Base-by-base conservation (phyloP, 2,113 vertebrate species). In the Strix aluco region DNA sequence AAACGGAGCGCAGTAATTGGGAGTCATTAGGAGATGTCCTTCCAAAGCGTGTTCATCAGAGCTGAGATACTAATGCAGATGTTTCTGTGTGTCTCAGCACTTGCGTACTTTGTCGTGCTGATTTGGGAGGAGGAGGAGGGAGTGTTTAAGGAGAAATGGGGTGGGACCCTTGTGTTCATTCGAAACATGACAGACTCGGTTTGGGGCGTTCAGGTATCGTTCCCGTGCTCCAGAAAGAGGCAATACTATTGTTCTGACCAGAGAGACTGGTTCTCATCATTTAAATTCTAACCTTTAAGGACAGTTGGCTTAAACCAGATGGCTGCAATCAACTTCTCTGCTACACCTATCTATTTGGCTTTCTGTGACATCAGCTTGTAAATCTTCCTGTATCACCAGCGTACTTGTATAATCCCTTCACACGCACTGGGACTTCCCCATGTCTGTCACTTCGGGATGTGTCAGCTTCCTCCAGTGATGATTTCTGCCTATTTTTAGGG, bases 381-480 rank as follows among this genome's bases (percentile, higher is more conserved):
- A 87, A 92, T 91, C 58, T 54, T 79, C 12, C 17, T 46, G 23
- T 63, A 2, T 70, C 46, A 61, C 78, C 71, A 47, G 4, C n/a
- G 46, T 66, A 63, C 36, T 86, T 38, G 49, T 94, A 19, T 90
- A 42, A 92, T 42, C 71, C 62, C 17, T 88, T 57, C 49, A 17
- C 65, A 52, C 15, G 2, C 54, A 52, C 44, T 29, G 10, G 16
- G 49, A 47, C 65, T 79, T 87, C 67, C 84, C 90, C 61, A 36
- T 23, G 94, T 51, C 80, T 71, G 65, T 65, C 92, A 46, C 81
- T 86, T 88, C 11, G 3, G 63, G 87, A 96, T 85, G 85, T 79
- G 67, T 93, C 69, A 89, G 16, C 73, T 91, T 94, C 94, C 94
- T 93, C 91, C 69, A 19, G 14, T 85, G 92, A 78, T 46, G 93